Evolutionary conservation across 2,113 vertebrate species (phyloP).

Genomic region (Saccopteryx bilineata): DNA sequence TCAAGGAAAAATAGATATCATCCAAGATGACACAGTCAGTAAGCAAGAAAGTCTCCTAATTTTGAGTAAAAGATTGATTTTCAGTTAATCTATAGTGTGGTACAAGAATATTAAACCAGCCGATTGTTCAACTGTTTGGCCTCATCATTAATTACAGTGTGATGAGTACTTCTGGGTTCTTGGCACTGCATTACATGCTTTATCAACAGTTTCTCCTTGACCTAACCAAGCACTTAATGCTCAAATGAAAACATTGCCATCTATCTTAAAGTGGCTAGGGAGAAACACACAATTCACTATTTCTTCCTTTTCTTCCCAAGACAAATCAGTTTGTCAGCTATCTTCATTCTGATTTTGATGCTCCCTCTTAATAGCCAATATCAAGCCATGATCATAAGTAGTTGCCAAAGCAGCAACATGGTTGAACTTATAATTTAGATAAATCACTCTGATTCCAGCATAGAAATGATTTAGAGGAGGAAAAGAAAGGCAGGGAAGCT

Average conservation of each 20-base stretch:
- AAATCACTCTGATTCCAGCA: conserved; percentile 40
- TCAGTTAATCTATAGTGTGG: conserved; percentile 9
- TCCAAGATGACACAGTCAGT: background rate
- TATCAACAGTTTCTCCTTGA: conserved; percentile 56
- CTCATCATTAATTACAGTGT: conserved; percentile 24
- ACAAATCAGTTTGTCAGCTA: conserved; percentile 55
- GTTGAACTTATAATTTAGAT: conserved; percentile 36
- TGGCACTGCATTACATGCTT: conserved; percentile 53
- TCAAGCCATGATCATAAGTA: background rate
- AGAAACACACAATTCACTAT: conserved; percentile 61
- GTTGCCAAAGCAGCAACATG: conserved; percentile 13
- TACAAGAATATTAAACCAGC: conserved; percentile 61
- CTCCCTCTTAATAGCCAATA: conserved; percentile 47
- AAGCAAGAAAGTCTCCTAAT: background rate
- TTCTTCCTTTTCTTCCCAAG: conserved; percentile 27
- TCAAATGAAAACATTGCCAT: conserved; percentile 68
- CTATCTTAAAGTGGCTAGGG: conserved; percentile 38
- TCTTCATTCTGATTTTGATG: conserved; percentile 50
- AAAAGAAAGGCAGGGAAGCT: conserved; percentile 4
- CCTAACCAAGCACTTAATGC: conserved; percentile 26
- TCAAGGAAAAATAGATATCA: conserved; percentile 21
- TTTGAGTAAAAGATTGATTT: background rate
- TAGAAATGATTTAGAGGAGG: background rate
- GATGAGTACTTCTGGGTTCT: conserved; percentile 10
- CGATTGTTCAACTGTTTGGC: background rate